Percentiles rank a stretch among this genome's conserved stretches.
phyloP scores from a whole-genome alignment of 2,888 invertebrate species.

The Drosophila koepferae region DNA sequence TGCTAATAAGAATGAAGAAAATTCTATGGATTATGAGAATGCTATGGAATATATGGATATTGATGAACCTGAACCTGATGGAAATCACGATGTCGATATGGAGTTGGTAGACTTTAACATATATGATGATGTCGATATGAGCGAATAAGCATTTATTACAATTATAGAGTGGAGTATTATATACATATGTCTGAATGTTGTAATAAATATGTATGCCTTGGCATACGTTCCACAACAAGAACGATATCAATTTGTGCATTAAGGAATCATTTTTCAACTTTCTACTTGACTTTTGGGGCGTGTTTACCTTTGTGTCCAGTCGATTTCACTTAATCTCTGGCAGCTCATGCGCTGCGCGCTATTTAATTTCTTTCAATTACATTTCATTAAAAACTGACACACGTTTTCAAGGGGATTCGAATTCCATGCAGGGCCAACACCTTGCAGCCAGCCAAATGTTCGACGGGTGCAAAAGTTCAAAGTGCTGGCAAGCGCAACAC shows the following conservation, averaged over 20 bases:
- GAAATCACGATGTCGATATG: background rate
- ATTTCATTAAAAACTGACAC: conserved; percentile 70
- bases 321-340: conserved; percentile 22
- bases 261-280: conserved; percentile 2
- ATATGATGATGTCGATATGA: background rate
- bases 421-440: conserved; percentile 3
- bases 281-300: conserved; percentile 1
- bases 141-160: background rate
- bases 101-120: background rate
- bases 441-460: conserved; percentile 10
- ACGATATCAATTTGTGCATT: background rate
- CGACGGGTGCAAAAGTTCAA: conserved; percentile 55
- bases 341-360: conserved; percentile 36
- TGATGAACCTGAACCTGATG: no score
- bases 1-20: no score
- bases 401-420: conserved; percentile 43
- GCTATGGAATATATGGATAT: background rate
- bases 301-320: conserved; percentile 25
- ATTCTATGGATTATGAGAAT: background rate
- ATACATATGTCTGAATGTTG: background rate
- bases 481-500: conserved; percentile 49
- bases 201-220: background rate
- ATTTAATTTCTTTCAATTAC: conserved; percentile 72
- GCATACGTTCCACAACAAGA: background rate
- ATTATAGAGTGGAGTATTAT: background rate